These are phyloP conservation scores for Decapterus maruadsi DNA, from an alignment of 2,797 vertebrate species.

Conservation along the genomic window DNA sequence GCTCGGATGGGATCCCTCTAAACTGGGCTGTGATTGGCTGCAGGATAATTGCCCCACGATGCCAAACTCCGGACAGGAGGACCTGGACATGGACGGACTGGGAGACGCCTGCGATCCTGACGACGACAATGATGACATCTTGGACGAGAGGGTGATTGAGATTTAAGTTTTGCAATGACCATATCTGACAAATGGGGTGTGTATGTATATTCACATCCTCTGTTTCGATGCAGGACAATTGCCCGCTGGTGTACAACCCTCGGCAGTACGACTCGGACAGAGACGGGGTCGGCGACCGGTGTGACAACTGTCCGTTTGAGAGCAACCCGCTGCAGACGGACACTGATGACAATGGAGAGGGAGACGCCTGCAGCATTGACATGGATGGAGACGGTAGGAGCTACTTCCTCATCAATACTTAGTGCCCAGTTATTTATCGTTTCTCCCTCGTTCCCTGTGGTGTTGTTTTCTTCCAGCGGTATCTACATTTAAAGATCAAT, in stretches of 20 bases:
- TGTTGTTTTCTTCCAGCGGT: conserved; percentile 3
- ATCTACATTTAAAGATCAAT: background rate
- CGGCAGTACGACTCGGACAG: conserved; percentile 95
- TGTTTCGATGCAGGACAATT: conserved; percentile 90
- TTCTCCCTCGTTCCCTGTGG: background rate
- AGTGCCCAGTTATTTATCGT: background rate
- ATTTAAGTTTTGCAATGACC: background rate
- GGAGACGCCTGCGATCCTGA: conserved; percentile 97
- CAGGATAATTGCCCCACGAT: conserved; percentile 96
- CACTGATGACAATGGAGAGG: conserved; percentile 94
- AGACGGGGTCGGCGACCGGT: conserved; percentile 95
- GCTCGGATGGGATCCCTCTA: conserved; percentile 20
- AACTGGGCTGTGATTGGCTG: conserved; percentile 44
- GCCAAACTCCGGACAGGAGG: conserved; percentile 97
- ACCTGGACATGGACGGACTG: conserved; percentile 92
- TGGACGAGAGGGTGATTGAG: conserved; percentile 90
- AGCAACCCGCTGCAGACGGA: conserved; percentile 95
- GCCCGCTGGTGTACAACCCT: conserved; percentile 95
- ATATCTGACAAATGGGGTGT: background rate
- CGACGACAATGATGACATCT: conserved; percentile 94
- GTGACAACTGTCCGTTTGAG: conserved; percentile 96
- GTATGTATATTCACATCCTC: background rate
- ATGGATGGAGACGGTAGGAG: conserved; percentile 95
- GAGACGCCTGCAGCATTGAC: conserved; percentile 95
- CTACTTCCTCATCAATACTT: background rate